Conservation (phyloP, 2,113 vertebrate species). For the Cynopterus brachyotis region DNA sequence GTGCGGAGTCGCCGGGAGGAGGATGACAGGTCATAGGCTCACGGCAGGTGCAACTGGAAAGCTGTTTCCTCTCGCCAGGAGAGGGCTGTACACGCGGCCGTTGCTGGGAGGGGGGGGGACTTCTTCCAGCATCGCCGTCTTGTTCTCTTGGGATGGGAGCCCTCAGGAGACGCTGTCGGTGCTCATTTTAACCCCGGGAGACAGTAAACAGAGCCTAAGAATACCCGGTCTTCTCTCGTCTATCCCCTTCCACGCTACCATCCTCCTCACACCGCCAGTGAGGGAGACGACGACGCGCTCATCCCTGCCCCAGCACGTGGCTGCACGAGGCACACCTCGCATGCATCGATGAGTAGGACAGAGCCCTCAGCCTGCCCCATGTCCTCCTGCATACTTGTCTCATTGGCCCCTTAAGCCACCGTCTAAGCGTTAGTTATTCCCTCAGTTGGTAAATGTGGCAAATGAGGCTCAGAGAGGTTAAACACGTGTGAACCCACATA, state of each 20-base stretch:
- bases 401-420: accelerated
- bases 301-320: accelerated
- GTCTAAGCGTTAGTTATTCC: neutral
- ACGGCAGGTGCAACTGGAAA: accelerated
- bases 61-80: accelerated
- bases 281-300: accelerated
- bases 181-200: neutral
- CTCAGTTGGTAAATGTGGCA: neutral
- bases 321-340: accelerated
- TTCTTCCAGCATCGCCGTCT: neutral
- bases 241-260: neutral
- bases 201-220: neutral
- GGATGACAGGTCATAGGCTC: accelerated
- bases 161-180: too few species aligned
- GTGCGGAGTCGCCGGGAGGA: neutral
- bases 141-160: accelerated
- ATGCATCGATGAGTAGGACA: neutral
- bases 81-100: accelerated
- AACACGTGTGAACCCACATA: accelerated
- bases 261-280: accelerated
- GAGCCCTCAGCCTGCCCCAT: neutral
- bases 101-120: too few species aligned
- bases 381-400: neutral
- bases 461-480: neutral
- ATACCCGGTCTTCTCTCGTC: neutral